Evolutionary conservation across 1,140 invertebrate species (phyloP).

Genomic region (Lordiphosa collinella): DNA sequence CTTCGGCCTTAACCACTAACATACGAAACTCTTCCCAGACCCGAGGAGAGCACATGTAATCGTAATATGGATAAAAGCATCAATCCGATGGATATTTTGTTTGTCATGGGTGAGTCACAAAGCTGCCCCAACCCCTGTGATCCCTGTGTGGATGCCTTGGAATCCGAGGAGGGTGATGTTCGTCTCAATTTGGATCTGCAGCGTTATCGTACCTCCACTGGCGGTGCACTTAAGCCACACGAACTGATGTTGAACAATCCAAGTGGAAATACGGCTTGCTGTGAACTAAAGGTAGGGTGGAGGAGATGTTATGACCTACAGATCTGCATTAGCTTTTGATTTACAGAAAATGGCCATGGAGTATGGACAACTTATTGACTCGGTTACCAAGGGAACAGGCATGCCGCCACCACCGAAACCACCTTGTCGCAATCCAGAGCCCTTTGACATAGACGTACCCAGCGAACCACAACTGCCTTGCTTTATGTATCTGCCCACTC

Average conservation of each 20-base stretch:
- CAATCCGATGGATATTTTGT: constrained; percentile 46
- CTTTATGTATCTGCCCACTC: constrained; percentile 19
- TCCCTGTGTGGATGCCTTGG: constrained; percentile 17
- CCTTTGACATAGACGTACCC: not conserved
- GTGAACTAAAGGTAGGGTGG: constrained; percentile 23
- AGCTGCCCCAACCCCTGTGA: constrained; percentile 23
- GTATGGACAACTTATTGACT: constrained; percentile 39
- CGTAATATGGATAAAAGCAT: constrained; percentile 39
- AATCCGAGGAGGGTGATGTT: constrained; percentile 22
- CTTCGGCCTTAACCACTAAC: too few species aligned
- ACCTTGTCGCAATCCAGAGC: constrained; percentile 16
- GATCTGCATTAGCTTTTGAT: too few species aligned
- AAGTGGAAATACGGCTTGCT: constrained; percentile 22
- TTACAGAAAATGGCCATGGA: constrained; percentile 49
- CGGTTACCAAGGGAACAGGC: constrained; percentile 19
- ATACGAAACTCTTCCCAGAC: not conserved
- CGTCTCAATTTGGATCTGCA: constrained; percentile 29
- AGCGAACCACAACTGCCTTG: constrained; percentile 7
- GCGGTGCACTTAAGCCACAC: constrained; percentile 1
- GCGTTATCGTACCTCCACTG: constrained; percentile 26
- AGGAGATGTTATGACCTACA: too few species aligned
- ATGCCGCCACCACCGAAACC: not conserved
- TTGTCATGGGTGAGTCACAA: constrained; percentile 44
- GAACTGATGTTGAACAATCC: constrained; percentile 11
- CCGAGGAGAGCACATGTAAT: not conserved